Conservation (phyloP, 2,113 vertebrate genomes). For the Bagarius yarrelli region DNA sequence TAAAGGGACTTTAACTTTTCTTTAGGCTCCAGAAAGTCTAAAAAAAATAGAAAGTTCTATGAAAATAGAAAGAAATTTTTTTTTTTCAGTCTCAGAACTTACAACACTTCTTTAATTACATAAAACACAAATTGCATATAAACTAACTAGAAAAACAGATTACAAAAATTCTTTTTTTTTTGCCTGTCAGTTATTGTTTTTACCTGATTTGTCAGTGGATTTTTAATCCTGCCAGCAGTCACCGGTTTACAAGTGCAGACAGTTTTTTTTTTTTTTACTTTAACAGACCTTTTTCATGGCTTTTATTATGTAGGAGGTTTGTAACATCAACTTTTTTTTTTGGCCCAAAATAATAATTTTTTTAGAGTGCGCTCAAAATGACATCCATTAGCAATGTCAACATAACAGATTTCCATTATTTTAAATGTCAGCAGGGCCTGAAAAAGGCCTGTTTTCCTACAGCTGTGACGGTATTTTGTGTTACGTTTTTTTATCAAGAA, state of each 20-base stretch:
- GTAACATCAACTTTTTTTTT: not conserved
- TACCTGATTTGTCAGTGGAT: not conserved
- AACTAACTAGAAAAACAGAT: not conserved
- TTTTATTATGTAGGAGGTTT: conserved; percentile 1
- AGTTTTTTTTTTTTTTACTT: not conserved
- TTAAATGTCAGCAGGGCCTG: conserved; percentile 31
- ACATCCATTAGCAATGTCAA: conserved; percentile 33
- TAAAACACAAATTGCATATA: not conserved
- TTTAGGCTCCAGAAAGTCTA: not conserved
- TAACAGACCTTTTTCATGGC: not conserved
- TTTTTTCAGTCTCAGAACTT: not conserved
- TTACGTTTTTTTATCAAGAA: not conserved
- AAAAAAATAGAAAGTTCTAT: not conserved
- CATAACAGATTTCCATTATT: conserved; percentile 11
- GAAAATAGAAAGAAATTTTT: not conserved
- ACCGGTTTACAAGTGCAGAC: not conserved
- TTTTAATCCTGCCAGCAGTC: not conserved
- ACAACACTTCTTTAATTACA: not conserved
- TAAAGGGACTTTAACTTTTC: no score
- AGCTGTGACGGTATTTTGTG: not conserved
- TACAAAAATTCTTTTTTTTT: not conserved
- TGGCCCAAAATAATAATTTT: conserved; percentile 41
- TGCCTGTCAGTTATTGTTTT: not conserved
- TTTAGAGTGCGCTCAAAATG: conserved; percentile 27
- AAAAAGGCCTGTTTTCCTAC: conserved; percentile 15